Percentiles rank a stretch among this genome's conserved stretches.
phyloP scores from a whole-genome alignment of 2,113 vertebrate species.

The Myrmecophaga tridactyla region DNA sequence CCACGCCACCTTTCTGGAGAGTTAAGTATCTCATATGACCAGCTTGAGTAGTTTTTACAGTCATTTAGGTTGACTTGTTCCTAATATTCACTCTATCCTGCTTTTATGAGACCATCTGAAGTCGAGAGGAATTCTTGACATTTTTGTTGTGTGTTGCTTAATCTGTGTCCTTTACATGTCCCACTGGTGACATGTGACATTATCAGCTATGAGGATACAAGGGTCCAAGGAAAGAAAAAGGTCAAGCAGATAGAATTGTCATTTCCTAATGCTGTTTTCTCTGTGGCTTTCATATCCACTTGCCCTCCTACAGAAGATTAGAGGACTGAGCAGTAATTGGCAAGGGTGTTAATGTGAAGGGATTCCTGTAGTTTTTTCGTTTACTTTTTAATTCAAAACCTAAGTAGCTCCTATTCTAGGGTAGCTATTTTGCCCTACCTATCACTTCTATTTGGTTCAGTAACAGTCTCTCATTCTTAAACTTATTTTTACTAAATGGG shows the following conservation, averaged over 20 bases:
- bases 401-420: not conserved
- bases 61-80: not conserved
- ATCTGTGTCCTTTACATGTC: not conserved
- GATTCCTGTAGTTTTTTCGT: not conserved
- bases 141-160: not conserved
- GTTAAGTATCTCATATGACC: not conserved
- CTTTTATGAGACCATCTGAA: not conserved
- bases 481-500: constrained; percentile 1
- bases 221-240: not conserved
- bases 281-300: not conserved
- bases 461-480: not conserved
- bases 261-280: not conserved
- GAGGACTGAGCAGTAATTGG: constrained; percentile 27
- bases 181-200: not conserved
- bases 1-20: not conserved
- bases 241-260: not conserved
- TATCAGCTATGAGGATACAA: not conserved
- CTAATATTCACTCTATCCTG: fast-evolving
- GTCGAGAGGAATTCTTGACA: not conserved
- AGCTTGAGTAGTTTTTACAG: not conserved
- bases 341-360: not conserved
- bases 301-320: not conserved
- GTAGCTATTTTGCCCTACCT: not conserved
- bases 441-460: not conserved
- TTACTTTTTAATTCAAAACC: not conserved